Base-by-base conservation (phyloP, 2,888 invertebrate genomes). In the Leptinotarsa haldemani region DNA sequence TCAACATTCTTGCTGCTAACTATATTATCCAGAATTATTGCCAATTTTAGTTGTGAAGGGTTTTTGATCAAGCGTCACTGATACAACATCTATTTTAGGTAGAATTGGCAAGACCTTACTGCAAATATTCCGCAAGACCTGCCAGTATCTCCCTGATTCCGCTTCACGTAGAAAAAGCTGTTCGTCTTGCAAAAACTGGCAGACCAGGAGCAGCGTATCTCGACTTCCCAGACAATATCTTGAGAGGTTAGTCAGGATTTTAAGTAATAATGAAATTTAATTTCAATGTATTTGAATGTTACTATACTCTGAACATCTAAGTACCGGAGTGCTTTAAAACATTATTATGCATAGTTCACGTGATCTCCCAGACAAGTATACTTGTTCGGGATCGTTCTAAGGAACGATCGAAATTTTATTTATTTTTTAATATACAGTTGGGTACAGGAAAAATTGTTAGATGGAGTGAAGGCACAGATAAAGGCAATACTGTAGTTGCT, bases 61-160 rank as follows among this genome's bases (percentile, higher is more conserved):
- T 50, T 50, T 16, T 1, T 18, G 18, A 65, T 56, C 7, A 53
- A 66, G 16, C 16, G 40, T 40, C 9, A 40, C 40, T 40, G 9
- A 40, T 40, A 2, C 40, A 2, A 9, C 2, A 40, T 18, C 18
- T 65, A 71, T 22, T 20, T 56, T 81, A 91, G 91, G 91, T 96
- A 68, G 97, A 97, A 83, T 90, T 95, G 0, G 93, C 95, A 73
- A 91, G 95, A n/a, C 91, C 94, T 4, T 97, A 95, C 86, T 95
- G 96, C 88, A 99, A 99, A 89, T 97, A 97, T 86, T 91, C 96
- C 1, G 96, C 94, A 0, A 91, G 98, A 56, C 98, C 98, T 0
- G 93, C 96, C 4, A 93, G 93, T 20, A 90, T 95, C 2, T 88
- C 92, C 0, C 90, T 96, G 70, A 96, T 98, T 81, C 97, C 98